phyloP scores from a whole-genome alignment of 1,140 invertebrate species.

The Danaus plexippus region DNA sequence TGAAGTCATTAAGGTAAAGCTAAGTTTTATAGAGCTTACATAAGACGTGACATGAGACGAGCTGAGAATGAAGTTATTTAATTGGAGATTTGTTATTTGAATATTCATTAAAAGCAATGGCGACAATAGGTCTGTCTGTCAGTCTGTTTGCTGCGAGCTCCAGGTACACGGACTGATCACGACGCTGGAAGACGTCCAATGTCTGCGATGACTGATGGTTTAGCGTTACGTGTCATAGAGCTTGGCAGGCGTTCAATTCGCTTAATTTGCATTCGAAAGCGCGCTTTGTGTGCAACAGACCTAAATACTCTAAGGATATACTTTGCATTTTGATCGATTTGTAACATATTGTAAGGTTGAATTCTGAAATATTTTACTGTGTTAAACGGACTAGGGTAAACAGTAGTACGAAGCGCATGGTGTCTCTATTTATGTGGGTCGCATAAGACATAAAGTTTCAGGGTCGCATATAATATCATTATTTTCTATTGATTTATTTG shows the following conservation, averaged over 20 bases:
- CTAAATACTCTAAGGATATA: constrained; percentile 41
- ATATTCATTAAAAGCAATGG: no score
- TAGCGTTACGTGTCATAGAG: constrained; percentile 40
- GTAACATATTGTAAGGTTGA: constrained; percentile 26
- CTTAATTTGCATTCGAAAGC: constrained; percentile 53
- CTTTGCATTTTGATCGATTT: constrained; percentile 40
- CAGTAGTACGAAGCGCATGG: constrained; percentile 6
- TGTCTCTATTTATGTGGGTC: constrained; percentile 17
- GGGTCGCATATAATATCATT: constrained; percentile 17
- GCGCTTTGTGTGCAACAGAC: constrained; percentile 38
- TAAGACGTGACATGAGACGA: no score
- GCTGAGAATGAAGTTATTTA: no score
- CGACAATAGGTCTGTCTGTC: no score
- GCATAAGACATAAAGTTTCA: constrained; percentile 16
- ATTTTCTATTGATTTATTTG: constrained; percentile 8
- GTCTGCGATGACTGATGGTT: constrained; percentile 42
- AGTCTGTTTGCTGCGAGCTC: constrained; percentile 18
- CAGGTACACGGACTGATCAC: constrained; percentile 51
- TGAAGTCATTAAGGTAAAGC: no score
- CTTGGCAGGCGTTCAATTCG: constrained; percentile 50
- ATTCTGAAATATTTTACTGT: constrained; percentile 2
- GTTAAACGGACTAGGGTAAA: no score
- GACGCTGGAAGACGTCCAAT: constrained; percentile 40
- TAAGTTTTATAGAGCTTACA: no score
- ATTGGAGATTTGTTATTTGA: no score